Percentiles rank a stretch among this genome's conserved stretches.
These are phyloP conservation scores for Pao palembangensis DNA, from an alignment of 2,113 vertebrate species.

Conservation along the genomic window DNA sequence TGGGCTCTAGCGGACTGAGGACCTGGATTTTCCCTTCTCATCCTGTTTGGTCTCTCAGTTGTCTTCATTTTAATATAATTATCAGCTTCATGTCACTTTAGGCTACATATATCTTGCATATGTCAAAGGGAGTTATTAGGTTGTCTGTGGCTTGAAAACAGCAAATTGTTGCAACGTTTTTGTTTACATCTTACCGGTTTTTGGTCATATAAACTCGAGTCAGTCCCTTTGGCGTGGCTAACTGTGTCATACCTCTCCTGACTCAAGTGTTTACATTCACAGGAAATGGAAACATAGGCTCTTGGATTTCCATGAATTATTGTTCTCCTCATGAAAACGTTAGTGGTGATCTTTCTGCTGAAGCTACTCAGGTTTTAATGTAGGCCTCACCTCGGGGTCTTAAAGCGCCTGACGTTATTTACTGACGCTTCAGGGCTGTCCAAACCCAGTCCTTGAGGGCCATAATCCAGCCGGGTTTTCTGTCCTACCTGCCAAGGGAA, in stretches of 20 bases:
- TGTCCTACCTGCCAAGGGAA: no score
- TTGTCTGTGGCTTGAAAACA: no score
- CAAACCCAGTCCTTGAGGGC: no score
- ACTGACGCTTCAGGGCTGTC: no score
- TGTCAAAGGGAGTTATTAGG: no score
- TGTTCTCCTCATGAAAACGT: not conserved
- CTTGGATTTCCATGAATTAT: not conserved
- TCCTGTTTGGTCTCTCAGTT: conserved; percentile 41
- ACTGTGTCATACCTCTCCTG: conserved; percentile 3
- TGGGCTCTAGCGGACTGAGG: conserved; percentile 26
- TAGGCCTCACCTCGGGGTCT: no score
- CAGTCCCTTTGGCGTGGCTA: not conserved
- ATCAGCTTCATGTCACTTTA: no score
- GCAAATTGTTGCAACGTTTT: no score
- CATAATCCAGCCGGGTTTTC: no score
- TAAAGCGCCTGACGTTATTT: no score
- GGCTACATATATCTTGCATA: no score
- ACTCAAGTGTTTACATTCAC: conserved; percentile 32
- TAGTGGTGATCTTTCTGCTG: not conserved
- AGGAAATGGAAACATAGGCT: conserved; percentile 44
- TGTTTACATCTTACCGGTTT: not conserved
- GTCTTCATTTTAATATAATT: not conserved
- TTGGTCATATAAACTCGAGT: not conserved
- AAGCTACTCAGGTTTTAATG: not conserved
- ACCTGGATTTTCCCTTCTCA: conserved; percentile 34